Percentiles rank a stretch among this genome's conserved stretches.
Evolutionary conservation across 2,113 vertebrate genomes (phyloP).

Genomic region (Bettongia penicillata): DNA sequence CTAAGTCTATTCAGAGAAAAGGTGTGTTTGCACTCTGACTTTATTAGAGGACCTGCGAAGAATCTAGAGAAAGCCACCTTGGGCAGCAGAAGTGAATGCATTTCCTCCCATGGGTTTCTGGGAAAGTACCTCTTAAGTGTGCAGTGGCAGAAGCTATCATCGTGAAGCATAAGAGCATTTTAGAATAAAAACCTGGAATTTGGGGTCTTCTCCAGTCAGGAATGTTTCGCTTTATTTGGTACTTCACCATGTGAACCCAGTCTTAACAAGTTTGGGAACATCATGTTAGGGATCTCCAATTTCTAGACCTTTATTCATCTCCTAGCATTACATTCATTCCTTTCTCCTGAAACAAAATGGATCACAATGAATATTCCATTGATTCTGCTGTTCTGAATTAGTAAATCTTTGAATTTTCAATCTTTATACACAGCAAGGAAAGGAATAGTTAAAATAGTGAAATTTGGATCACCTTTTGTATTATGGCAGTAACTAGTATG

Average conservation of each 20-base stretch:
- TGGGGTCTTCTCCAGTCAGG: background rate
- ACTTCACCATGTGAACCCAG: background rate
- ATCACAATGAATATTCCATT: background rate
- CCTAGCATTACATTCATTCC: background rate
- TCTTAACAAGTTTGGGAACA: background rate
- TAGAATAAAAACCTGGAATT: background rate
- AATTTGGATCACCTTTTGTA: background rate
- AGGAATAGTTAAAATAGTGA: background rate
- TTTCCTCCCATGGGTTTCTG: conserved; percentile 54
- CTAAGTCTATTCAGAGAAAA: conserved; percentile 17
- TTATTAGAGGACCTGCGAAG: conserved; percentile 59
- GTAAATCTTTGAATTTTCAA: background rate
- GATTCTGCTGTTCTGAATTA: background rate
- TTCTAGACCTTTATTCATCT: background rate
- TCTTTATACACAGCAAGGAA: background rate
- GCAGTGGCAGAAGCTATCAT: conserved; percentile 1
- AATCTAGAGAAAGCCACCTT: conserved; percentile 59
- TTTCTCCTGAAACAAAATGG: background rate
- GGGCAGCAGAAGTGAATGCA: conserved; percentile 47
- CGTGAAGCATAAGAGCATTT: background rate
- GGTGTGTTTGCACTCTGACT: conserved; percentile 38
- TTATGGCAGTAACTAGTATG: background rate
- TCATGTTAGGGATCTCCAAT: background rate
- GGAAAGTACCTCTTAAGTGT: conserved; percentile 56
- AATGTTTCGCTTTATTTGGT: background rate